phyloP scores from a whole-genome alignment of 2,113 vertebrate genomes.

The Paratilapia polleni region DNA sequence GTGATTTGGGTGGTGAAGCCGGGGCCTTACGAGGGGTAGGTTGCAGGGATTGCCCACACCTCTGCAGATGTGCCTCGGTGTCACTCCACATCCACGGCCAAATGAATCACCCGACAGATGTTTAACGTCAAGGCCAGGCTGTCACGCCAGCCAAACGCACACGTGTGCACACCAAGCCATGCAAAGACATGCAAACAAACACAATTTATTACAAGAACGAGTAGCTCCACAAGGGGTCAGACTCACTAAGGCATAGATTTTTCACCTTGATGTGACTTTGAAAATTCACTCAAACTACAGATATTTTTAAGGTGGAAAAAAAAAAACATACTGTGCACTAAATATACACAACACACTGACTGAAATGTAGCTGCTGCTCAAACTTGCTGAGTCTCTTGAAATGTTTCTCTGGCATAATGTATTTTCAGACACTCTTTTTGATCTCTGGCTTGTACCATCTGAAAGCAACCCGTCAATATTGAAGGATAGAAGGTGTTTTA shows the following conservation, averaged over 20 bases:
- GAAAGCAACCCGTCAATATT: conserved; percentile 51
- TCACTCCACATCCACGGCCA: conserved; percentile 70
- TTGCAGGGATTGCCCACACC: conserved; percentile 60
- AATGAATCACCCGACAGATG: conserved; percentile 82
- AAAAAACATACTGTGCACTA: neutral
- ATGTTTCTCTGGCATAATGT: conserved; percentile 40
- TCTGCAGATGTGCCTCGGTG: conserved; percentile 76
- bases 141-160: conserved; percentile 67
- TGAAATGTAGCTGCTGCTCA: conserved; percentile 21
- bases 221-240: conserved; percentile 56
- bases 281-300: neutral
- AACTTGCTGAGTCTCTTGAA: conserved; percentile 30
- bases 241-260: neutral
- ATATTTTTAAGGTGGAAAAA: neutral
- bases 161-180: conserved; percentile 1
- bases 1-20: conserved; percentile 58
- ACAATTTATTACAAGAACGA: conserved; percentile 45
- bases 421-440: conserved; percentile 49
- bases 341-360: conserved; percentile 22
- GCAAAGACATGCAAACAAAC: conserved; percentile 22
- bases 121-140: conserved; percentile 75
- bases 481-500: conserved; percentile 34
- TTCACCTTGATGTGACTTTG: conserved; percentile 60
- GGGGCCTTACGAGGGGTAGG: conserved; percentile 65
- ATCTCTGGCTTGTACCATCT: conserved; percentile 37